phyloP scores from a whole-genome alignment of 2,888 invertebrate genomes.

The Spicauda simplicius region DNA sequence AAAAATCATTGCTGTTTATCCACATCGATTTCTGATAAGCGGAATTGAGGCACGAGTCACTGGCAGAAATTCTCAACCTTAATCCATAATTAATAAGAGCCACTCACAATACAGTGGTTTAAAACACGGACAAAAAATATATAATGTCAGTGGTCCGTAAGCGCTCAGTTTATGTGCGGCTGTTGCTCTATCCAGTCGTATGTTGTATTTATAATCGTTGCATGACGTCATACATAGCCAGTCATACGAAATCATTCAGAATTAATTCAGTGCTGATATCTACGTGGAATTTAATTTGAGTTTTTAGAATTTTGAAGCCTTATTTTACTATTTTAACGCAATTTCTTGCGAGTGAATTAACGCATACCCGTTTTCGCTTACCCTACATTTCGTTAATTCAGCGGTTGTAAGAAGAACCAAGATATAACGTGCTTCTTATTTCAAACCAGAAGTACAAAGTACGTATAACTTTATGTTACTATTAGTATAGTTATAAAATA shows the following conservation, averaged over 20 bases:
- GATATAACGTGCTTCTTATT: too few relatives aligned
- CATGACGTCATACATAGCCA: slow-evolving; percentile 9
- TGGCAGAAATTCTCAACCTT: neutral
- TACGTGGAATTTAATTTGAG: neutral
- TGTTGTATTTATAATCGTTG: neutral
- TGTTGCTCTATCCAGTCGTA: slow-evolving; percentile 12
- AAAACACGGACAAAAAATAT: slow-evolving; percentile 7
- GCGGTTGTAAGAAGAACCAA: too few relatives aligned
- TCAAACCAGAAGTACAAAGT: too few relatives aligned
- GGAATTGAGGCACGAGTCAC: neutral
- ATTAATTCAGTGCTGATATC: neutral
- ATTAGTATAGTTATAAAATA: too few relatives aligned
- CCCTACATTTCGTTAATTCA: neutral
- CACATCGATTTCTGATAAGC: slow-evolving; percentile 18
- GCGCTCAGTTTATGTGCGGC: slow-evolving; percentile 8
- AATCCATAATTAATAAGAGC: neutral
- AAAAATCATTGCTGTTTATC: neutral
- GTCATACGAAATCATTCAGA: too few relatives aligned
- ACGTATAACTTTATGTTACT: too few relatives aligned
- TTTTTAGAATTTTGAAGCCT: neutral
- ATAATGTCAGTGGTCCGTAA: neutral
- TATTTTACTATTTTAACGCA: too few relatives aligned
- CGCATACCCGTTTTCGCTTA: neutral
- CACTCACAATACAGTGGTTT: neutral
- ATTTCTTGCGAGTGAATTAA: neutral